Evolutionary conservation across 1,140 invertebrate genomes (phyloP).

Genomic region (Aphis gossypii): DNA sequence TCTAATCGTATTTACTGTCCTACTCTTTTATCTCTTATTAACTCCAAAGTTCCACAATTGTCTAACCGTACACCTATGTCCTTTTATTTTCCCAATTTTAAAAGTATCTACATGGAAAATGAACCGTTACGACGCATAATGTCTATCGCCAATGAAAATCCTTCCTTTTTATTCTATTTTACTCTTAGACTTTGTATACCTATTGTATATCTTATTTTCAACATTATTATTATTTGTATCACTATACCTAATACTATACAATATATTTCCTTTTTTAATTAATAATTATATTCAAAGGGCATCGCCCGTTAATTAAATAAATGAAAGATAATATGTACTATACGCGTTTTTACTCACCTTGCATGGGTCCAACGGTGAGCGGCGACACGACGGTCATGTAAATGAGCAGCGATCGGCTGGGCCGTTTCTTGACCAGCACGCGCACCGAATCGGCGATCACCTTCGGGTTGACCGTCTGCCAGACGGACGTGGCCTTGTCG

Average conservation of each 20-base stretch:
- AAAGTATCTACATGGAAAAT: neutral
- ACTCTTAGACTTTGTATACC: no score
- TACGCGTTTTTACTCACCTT: constrained; percentile 12
- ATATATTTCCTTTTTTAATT: no score
- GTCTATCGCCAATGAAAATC: no score
- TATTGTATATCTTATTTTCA: no score
- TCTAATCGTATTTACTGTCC: neutral
- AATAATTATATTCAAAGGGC: no score
- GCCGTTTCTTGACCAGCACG: constrained; percentile 43
- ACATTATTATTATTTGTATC: no score
- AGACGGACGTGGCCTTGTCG: neutral
- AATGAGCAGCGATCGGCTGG: constrained; percentile 42
- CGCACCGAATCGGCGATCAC: constrained; percentile 28
- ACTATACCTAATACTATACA: no score
- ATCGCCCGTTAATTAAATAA: no score
- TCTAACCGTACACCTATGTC: neutral
- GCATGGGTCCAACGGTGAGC: constrained; percentile 56
- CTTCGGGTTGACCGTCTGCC: constrained; percentile 45
- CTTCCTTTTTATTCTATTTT: no score
- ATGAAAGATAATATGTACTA: no score
- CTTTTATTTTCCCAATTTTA: neutral
- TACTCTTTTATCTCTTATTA: neutral
- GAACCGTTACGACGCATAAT: no score
- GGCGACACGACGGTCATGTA: constrained; percentile 59
- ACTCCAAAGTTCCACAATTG: neutral